A percentile compares a stretch with the other conserved stretches of the same genome.
These are phyloP conservation scores for Xiphydria camelus DNA, from an alignment of 2,888 invertebrate genomes.

Conservation along the genomic window DNA sequence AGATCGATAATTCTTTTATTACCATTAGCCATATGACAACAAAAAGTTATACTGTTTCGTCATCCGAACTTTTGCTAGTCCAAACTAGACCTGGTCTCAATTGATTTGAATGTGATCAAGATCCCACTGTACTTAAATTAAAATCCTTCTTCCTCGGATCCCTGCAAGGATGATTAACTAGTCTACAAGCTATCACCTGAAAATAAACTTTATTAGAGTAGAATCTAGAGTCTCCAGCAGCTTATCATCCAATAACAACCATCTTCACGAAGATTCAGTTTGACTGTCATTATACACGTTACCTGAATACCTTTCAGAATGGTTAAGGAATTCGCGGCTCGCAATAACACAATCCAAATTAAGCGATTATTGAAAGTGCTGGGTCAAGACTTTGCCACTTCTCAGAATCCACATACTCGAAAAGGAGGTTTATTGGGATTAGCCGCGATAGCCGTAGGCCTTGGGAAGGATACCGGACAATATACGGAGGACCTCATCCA, in stretches of 20 bases:
- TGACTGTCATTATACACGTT: slow-evolving; percentile 6
- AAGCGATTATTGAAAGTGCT: slow-evolving; percentile 83
- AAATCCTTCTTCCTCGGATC: no score
- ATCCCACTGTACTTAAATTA: no score
- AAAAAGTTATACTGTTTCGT: no score
- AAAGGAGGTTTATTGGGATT: slow-evolving; percentile 98
- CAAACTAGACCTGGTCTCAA: no score
- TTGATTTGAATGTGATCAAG: no score
- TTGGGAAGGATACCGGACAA: slow-evolving; percentile 84
- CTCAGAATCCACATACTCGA: slow-evolving; percentile 89
- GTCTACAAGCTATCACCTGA: slow-evolving; percentile 2
- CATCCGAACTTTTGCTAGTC: no score
- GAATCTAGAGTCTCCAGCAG: no score
- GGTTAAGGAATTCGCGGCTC: slow-evolving; percentile 88
- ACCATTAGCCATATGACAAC: no score
- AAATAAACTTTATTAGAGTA: background rate
- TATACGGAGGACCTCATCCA: slow-evolving; percentile 82
- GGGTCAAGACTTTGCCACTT: slow-evolving; percentile 89
- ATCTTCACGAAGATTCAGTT: no score
- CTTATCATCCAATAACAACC: no score
- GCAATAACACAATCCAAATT: slow-evolving; percentile 86
- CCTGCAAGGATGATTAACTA: no score
- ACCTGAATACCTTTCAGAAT: slow-evolving; percentile 69
- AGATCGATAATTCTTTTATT: no score
- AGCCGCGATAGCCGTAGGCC: slow-evolving; percentile 94